Evolutionary conservation across 35 echinoderm and acorn worm genomes (phyloP).

Genomic region (Nesometra sesokonis): DNA sequence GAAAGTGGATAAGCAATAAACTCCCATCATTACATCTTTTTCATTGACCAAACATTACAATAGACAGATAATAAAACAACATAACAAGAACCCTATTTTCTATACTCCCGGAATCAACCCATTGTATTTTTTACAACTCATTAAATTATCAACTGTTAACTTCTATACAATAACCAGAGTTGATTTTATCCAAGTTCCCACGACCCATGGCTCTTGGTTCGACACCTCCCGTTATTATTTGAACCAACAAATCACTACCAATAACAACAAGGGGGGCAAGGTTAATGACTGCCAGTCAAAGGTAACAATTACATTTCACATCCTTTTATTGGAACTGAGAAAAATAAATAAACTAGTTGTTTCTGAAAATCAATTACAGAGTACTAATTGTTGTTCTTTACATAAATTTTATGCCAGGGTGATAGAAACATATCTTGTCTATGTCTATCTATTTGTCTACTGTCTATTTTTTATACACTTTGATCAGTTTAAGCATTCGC

Average conservation of each 20-base stretch:
- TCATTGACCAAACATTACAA: background rate
- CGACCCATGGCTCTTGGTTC: background rate
- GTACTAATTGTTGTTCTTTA: no score
- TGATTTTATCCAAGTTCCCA: background rate
- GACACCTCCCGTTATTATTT: background rate
- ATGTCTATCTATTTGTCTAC: no score
- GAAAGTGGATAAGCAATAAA: background rate
- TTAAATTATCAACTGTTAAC: background rate
- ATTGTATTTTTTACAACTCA: background rate
- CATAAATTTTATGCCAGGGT: no score
- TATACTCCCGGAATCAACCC: background rate
- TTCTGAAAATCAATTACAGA: background rate
- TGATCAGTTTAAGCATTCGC: no score
- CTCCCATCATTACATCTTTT: background rate
- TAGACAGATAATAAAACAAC: background rate
- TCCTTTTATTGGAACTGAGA: background rate
- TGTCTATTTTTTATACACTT: no score
- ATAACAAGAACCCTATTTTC: background rate
- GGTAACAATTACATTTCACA: background rate
- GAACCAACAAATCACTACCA: background rate
- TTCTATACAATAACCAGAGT: background rate
- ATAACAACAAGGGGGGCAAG: background rate
- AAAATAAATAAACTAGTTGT: background rate
- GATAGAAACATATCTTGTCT: no score
- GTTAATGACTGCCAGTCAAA: background rate